phyloP scores from a whole-genome alignment of 2,113 vertebrate species.

The Leptobrachium ailaonicum region DNA sequence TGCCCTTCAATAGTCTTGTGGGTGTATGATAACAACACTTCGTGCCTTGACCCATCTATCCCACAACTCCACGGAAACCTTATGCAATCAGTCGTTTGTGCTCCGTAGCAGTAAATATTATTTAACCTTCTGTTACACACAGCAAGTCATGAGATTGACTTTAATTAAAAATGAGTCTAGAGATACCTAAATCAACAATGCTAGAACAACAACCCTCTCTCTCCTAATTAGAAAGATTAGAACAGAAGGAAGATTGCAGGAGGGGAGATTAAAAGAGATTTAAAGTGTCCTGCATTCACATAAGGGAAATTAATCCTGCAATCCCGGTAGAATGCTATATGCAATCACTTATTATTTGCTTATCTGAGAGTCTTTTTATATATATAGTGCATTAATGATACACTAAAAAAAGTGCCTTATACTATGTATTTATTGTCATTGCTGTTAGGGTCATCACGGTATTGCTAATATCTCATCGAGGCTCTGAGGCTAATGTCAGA shows the following conservation, averaged over 20 bases:
- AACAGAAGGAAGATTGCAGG: constrained; percentile 22
- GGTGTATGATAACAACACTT: background rate
- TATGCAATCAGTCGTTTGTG: constrained; percentile 27
- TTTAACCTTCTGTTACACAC: constrained; percentile 21
- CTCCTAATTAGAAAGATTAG: constrained; percentile 40
- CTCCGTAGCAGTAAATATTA: constrained; percentile 28
- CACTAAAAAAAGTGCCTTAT: no score
- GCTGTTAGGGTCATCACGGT: no score
- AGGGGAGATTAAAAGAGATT: constrained; percentile 29
- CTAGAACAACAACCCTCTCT: constrained; percentile 9
- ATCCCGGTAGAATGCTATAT: background rate
- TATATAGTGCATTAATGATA: no score
- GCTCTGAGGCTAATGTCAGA: no score
- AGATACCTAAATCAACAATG: constrained; percentile 44
- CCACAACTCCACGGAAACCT: background rate
- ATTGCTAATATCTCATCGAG: no score
- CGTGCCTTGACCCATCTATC: background rate
- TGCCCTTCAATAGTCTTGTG: background rate
- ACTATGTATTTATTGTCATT: no score
- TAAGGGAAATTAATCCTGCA: background rate
- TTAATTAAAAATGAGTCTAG: constrained; percentile 46
- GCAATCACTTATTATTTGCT: background rate
- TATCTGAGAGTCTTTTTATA: background rate
- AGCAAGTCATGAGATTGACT: constrained; percentile 21
- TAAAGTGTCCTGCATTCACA: constrained; percentile 20